phyloP scores from a whole-genome alignment of 2,888 invertebrate genomes.

The Brachyopa scutellaris region DNA sequence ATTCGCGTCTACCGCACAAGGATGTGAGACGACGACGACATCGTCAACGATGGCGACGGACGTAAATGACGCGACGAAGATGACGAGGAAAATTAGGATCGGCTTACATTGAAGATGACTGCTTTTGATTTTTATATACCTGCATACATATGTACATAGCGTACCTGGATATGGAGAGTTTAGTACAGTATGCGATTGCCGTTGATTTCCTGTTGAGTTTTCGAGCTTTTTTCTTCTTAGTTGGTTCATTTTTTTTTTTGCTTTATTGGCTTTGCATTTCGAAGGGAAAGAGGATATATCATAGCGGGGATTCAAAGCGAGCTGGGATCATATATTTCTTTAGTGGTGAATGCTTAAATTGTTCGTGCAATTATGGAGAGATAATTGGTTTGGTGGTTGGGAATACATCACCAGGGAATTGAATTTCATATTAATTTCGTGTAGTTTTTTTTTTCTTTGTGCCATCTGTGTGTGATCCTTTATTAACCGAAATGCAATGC shows the following conservation, averaged over 20 bases:
- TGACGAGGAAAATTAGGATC: constrained; percentile 68
- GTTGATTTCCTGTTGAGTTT: constrained; percentile 66
- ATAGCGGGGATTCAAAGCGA: constrained; percentile 19
- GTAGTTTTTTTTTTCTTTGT: background rate
- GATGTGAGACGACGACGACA: constrained; percentile 29
- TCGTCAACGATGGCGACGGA: background rate
- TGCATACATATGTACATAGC: constrained; percentile 11
- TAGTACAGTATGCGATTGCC: constrained; percentile 46
- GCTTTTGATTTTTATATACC: constrained; percentile 50
- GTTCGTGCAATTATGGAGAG: constrained; percentile 56
- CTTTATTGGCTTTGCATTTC: constrained; percentile 20
- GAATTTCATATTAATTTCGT: constrained; percentile 47
- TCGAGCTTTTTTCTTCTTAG: constrained; percentile 32
- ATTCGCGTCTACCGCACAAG: constrained; percentile 8
- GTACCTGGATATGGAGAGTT: constrained; percentile 15
- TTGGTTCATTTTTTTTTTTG: constrained; percentile 20
- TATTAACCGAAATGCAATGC: constrained; percentile 18
- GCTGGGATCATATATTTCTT: background rate
- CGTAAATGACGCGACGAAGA: constrained; percentile 40
- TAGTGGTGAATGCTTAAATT: constrained; percentile 10
- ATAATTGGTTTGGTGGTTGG: constrained; percentile 66
- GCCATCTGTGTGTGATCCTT: constrained; percentile 17
- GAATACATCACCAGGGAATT: constrained; percentile 60
- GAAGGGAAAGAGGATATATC: constrained; percentile 51
- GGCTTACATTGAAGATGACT: constrained; percentile 69